These are phyloP conservation scores for Astreopora myriophthalma DNA, from an alignment of 64 coral and sea anemone genomes.

Conservation along the genomic window DNA sequence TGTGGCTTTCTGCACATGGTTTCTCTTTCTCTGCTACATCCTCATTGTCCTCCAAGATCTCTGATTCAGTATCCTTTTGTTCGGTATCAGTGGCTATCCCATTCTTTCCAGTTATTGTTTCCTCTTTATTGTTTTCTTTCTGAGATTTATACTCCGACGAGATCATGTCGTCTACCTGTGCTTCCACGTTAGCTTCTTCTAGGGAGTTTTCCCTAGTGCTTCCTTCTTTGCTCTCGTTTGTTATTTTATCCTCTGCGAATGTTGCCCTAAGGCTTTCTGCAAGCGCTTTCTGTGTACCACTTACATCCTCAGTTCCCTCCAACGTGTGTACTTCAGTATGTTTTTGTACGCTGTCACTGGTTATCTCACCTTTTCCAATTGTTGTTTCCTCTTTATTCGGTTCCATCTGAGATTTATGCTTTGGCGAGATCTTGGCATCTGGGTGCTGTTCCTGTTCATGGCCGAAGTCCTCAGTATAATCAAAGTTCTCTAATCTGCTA, in stretches of 20 bases:
- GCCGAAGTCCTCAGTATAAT: background rate
- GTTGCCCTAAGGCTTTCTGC: background rate
- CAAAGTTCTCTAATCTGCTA: background rate
- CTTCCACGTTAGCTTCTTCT: background rate
- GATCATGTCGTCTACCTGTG: background rate
- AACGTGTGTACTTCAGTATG: background rate
- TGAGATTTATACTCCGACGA: background rate
- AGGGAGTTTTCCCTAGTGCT: background rate
- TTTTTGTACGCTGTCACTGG: background rate
- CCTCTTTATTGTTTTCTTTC: background rate
- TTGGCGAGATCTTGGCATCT: background rate
- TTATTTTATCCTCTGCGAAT: background rate
- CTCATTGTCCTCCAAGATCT: background rate
- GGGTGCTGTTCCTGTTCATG: background rate
- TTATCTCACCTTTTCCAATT: background rate
- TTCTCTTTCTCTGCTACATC: background rate
- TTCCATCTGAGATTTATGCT: background rate
- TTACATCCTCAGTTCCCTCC: background rate
- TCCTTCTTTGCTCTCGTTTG: background rate
- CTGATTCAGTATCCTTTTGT: background rate
- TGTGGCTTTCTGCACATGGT: too few relatives aligned
- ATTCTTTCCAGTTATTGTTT: background rate
- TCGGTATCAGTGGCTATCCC: too few relatives aligned
- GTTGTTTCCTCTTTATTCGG: background rate
- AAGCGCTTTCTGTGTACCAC: background rate